phyloP scores from a whole-genome alignment of 1,140 invertebrate species.

The Cryptotermes secundus region DNA sequence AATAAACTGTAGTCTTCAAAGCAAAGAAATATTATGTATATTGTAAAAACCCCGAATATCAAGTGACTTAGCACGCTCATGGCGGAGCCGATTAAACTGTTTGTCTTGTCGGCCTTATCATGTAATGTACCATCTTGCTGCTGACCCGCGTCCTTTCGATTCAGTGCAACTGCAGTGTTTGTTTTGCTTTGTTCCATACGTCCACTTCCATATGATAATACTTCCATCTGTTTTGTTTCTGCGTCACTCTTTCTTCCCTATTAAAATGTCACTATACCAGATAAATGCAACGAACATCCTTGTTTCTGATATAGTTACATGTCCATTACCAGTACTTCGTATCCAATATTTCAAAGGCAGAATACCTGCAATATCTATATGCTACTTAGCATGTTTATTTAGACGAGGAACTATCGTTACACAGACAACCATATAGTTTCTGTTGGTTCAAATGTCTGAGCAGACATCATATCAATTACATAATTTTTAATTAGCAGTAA shows the following conservation, averaged over 20 bases:
- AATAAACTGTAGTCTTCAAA: constrained; percentile 29
- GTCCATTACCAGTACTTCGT: background rate
- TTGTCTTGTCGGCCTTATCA: background rate
- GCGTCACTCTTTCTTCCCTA: too few species aligned
- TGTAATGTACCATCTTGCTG: background rate
- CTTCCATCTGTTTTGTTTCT: background rate
- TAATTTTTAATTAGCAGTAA: background rate
- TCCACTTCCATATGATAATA: background rate
- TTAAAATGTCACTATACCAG: too few species aligned
- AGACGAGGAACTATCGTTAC: background rate
- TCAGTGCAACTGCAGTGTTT: background rate
- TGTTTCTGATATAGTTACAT: background rate
- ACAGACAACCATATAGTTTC: background rate
- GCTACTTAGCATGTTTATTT: background rate
- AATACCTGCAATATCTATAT: background rate
- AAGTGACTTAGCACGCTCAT: constrained; percentile 29
- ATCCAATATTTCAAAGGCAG: background rate
- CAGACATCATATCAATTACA: background rate
- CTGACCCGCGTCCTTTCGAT: background rate
- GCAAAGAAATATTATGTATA: constrained; percentile 26
- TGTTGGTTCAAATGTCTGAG: background rate
- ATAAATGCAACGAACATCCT: too few species aligned
- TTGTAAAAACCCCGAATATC: constrained; percentile 21
- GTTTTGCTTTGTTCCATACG: background rate
- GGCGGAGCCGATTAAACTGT: background rate